These are phyloP conservation scores for Rhogogaster chlorosoma DNA, from an alignment of 2,888 invertebrate species.

Conservation along the genomic window DNA sequence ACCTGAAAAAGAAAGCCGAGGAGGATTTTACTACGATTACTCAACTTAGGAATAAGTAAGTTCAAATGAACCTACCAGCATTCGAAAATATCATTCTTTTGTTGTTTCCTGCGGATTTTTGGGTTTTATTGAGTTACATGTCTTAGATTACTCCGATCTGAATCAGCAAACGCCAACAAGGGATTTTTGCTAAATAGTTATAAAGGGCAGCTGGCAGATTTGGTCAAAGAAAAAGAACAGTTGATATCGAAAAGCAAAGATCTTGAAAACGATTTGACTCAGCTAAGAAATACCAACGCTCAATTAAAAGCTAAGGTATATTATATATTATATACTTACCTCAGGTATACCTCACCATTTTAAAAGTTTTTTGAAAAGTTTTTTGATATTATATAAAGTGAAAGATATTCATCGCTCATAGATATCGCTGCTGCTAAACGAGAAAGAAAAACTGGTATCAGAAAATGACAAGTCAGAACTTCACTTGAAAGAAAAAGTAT, in stretches of 20 bases:
- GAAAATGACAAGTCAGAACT: slow-evolving; percentile 56
- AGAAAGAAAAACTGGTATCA: slow-evolving; percentile 59
- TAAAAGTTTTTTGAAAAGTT: background rate
- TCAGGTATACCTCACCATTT: background rate
- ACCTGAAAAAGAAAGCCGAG: slow-evolving; percentile 65
- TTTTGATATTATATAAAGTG: background rate
- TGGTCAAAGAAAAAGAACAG: slow-evolving; percentile 62
- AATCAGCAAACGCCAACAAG: slow-evolving; percentile 66
- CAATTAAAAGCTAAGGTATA: slow-evolving; percentile 63
- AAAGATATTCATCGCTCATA: slow-evolving; percentile 27
- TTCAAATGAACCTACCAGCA: background rate
- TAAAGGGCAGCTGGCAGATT: slow-evolving; percentile 62
- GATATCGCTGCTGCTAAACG: slow-evolving; percentile 58
- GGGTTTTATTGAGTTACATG: background rate
- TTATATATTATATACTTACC: background rate
- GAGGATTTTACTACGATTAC: slow-evolving; percentile 61
- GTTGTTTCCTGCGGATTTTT: too few relatives aligned
- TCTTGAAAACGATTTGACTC: slow-evolving; percentile 60
- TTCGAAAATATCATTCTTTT: background rate
- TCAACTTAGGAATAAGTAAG: slow-evolving; percentile 63
- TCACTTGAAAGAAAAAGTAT: slow-evolving; percentile 53
- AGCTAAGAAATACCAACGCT: slow-evolving; percentile 59
- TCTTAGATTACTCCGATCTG: slow-evolving; percentile 62
- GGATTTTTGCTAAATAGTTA: slow-evolving; percentile 65
- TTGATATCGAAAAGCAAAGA: slow-evolving; percentile 56